These are phyloP conservation scores for Diaprepes abbreviatus DNA, from an alignment of 2,888 invertebrate genomes.

Conservation along the genomic window DNA sequence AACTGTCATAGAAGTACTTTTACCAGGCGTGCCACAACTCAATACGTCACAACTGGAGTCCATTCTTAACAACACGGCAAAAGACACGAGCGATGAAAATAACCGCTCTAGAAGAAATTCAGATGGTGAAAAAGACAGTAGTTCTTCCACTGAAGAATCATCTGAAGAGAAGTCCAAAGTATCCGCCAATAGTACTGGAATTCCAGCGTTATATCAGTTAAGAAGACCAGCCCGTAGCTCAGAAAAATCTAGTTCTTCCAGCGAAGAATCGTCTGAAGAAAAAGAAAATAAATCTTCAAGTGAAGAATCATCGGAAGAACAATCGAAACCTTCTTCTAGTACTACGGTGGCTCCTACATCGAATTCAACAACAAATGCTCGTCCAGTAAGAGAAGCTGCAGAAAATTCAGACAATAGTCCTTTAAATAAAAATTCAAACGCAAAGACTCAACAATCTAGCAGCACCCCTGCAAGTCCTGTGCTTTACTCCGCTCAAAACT, in stretches of 20 bases:
- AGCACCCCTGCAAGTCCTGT: background rate
- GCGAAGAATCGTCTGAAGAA: slow-evolving; percentile 4
- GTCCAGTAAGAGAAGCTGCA: background rate
- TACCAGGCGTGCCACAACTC: slow-evolving; percentile 8
- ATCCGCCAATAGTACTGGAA: background rate
- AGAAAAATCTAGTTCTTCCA: background rate
- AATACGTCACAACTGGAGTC: slow-evolving; percentile 16
- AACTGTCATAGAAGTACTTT: slow-evolving; percentile 30
- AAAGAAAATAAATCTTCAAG: background rate
- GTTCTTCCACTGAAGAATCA: background rate
- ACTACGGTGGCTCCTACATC: background rate
- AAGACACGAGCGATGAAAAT: background rate
- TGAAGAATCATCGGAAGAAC: slow-evolving; percentile 15
- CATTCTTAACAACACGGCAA: slow-evolving; percentile 11
- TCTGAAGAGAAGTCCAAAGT: slow-evolving; percentile 1
- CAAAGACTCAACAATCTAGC: background rate
- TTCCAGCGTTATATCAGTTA: background rate
- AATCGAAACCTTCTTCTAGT: background rate
- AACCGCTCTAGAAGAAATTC: background rate
- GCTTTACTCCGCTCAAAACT: background rate
- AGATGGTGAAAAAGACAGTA: background rate
- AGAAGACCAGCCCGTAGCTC: background rate
- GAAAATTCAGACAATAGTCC: background rate
- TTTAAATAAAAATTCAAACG: background rate
- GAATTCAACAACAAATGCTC: background rate